Evolutionary conservation across 2,797 vertebrate genomes (phyloP), one percentile per base, ranked within the genome.

Genomic region (Smutsia temminckii): DNA sequence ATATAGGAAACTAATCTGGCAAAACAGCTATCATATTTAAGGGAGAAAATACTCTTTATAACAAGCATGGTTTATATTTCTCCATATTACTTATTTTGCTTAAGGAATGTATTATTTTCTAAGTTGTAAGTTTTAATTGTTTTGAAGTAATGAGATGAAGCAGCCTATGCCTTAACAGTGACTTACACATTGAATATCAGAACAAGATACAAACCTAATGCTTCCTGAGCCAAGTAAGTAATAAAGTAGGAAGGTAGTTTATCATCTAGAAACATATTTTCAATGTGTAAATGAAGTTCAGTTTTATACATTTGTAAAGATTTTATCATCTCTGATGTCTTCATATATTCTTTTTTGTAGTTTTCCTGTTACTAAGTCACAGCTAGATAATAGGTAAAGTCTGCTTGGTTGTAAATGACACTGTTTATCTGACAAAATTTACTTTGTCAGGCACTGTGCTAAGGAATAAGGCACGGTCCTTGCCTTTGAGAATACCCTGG

Each of bases 301-400:
- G 66, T 74, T 46, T 81, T 88, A 83, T 17, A 69, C 34, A 64
- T 85, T 68, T 78, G 29, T 23, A 81, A 86, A 75, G 55, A 80
- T 92, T 91, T 89, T 32, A n/a, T 91, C 66, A 57, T 92, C 66
- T 91, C 84, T 91, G 17, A 80, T 83, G 71, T 91, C 64, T 88
- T 91, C 55, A 71, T 89, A 71, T 92, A 53, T 20, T 93, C 59
- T 80, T 91, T 69, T 80, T 91, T 69, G 12, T 90, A 86, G 83
- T 89, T 46, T 46, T 90, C 27, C 69, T 85, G 69, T 85, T 95
- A 40, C 69, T 61, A 42, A 69, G n/a, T 81, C 75, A 83, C n/a
- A 89, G 59, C 71, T 55, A 72, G 42, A 80, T 88, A 16, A 16
- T 74, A 88, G 42, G 21, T 84, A 85, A 93, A 88, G 27, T 83